These are phyloP conservation scores for Tetheella fluctuosa DNA, from an alignment of 2,888 invertebrate genomes.

Conservation along the genomic window DNA sequence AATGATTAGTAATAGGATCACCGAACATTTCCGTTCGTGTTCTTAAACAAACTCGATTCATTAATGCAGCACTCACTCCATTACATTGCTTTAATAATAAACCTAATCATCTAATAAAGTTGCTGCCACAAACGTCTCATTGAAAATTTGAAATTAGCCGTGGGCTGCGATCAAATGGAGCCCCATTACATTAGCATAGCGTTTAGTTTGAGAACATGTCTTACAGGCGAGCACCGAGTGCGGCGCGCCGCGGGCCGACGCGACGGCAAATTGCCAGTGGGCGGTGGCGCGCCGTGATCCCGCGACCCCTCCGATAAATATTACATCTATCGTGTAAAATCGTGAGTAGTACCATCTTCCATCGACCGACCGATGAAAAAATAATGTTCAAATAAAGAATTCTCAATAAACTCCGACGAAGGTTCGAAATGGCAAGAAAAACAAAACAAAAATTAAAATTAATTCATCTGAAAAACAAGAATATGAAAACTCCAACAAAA, in stretches of 20 bases:
- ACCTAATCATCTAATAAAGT: conserved; percentile 67
- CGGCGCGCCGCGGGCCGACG: conserved; percentile 58
- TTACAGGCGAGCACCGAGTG: conserved; percentile 54
- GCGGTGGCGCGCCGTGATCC: conserved; percentile 70
- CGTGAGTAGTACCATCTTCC: conserved; percentile 24
- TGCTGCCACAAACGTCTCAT: conserved; percentile 72
- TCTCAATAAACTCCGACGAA: conserved; percentile 35
- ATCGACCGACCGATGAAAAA: conserved; percentile 24
- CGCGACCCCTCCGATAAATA: conserved; percentile 76
- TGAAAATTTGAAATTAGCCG: conserved; percentile 78
- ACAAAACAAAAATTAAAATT: conserved; percentile 51
- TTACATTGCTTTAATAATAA: conserved; percentile 40
- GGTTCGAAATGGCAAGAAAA: conserved; percentile 32
- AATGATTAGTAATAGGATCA: neutral
- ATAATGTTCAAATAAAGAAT: conserved; percentile 35
- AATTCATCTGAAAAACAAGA: conserved; percentile 75
- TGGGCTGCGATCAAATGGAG: conserved; percentile 79
- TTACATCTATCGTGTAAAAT: conserved; percentile 58
- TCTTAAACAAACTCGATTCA: conserved; percentile 3
- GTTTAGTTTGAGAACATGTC: conserved; percentile 76
- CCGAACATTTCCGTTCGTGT: neutral
- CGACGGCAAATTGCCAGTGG: conserved; percentile 76
- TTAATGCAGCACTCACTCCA: conserved; percentile 10
- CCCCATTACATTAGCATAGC: conserved; percentile 82
- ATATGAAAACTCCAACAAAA: conserved; percentile 75